Percentiles rank a stretch among this genome's conserved stretches.
These are phyloP conservation scores for Artemia franciscana DNA, from an alignment of 1,140 invertebrate genomes.

Conservation along the genomic window DNA sequence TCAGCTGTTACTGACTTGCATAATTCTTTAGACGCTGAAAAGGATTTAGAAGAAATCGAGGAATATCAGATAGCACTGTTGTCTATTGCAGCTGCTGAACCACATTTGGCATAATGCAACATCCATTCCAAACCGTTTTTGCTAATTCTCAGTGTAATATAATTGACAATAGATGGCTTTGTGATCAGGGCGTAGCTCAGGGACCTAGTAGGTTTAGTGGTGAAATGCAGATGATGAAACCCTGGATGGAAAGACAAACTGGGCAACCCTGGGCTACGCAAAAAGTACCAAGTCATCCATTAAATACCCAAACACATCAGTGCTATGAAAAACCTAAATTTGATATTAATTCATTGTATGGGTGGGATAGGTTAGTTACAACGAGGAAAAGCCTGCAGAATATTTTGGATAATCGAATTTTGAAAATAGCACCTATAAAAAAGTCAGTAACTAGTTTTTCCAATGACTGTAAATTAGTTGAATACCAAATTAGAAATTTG, in stretches of 20 bases:
- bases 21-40: slow-evolving; percentile 40
- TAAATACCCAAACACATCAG: not conserved
- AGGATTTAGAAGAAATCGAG: slow-evolving; percentile 46
- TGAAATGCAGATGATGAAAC: not conserved
- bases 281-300: not conserved
- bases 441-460: not conserved
- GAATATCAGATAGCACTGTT: slow-evolving; percentile 40
- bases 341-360: not conserved
- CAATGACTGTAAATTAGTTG: not conserved
- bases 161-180: not conserved
- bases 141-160: not conserved
- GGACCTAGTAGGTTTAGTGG: not conserved
- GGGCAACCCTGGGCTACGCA: not conserved
- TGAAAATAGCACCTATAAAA: not conserved
- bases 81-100: slow-evolving; percentile 40
- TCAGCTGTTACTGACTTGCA: slow-evolving; percentile 47
- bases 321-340: not conserved
- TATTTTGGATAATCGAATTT: not conserved
- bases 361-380: not conserved
- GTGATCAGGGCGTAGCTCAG: too few relatives aligned
- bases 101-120: slow-evolving; percentile 20
- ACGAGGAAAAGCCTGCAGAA: not conserved
- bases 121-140: not conserved
- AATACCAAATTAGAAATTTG: not conserved
- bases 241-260: not conserved